phyloP scores from a whole-genome alignment of 2,797 vertebrate genomes.

The Cossypha dichroa region DNA sequence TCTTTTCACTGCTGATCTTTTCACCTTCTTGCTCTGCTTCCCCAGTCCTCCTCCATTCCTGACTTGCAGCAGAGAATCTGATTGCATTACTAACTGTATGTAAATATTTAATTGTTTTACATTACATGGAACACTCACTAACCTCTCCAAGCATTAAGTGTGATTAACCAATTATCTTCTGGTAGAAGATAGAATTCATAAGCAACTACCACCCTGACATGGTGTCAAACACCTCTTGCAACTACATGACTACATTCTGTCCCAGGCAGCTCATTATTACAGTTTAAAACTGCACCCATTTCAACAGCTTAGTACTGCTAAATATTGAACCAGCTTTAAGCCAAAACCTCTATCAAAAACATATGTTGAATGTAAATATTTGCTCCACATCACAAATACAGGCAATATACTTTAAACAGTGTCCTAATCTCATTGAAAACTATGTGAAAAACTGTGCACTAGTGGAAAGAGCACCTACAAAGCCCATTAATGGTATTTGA shows the following conservation, averaged over 20 bases:
- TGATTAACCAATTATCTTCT: neutral
- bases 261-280: neutral
- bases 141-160: neutral
- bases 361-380: neutral
- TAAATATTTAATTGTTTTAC: neutral
- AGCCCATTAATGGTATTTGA: neutral
- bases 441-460: neutral
- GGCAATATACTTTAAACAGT: neutral
- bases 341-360: neutral
- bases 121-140: neutral
- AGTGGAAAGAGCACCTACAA: neutral
- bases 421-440: neutral
- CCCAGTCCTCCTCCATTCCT: neutral
- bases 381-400: neutral
- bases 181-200: neutral
- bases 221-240: neutral
- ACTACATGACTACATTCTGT: neutral
- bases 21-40: neutral
- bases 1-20: neutral
- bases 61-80: neutral
- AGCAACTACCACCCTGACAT: neutral
- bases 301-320: neutral
- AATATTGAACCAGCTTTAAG: neutral
- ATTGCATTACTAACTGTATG: neutral
- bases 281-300: neutral